Evolutionary conservation across 2,797 vertebrate species (phyloP).

Genomic region (Natrix natrix): DNA sequence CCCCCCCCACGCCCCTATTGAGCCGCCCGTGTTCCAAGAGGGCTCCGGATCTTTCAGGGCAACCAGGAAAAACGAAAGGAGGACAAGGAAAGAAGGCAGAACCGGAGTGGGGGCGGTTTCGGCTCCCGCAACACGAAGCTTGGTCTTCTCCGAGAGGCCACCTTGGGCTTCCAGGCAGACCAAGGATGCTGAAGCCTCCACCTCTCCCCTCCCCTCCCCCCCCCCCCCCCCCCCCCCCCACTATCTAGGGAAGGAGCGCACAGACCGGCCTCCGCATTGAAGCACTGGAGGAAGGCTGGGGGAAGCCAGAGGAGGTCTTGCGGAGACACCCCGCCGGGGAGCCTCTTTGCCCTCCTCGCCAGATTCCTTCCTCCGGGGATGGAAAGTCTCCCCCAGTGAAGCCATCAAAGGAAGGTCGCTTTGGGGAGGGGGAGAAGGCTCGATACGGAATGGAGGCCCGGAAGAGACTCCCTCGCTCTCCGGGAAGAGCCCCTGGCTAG

Average conservation of each 20-base stretch:
- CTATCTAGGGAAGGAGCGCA: background rate
- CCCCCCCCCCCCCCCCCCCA: too few species aligned
- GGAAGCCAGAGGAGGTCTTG: background rate
- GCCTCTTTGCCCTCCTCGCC: too few species aligned
- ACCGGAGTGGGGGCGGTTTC: too few species aligned
- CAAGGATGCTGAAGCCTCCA: background rate
- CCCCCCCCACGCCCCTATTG: background rate
- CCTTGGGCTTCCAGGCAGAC: background rate
- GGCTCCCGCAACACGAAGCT: background rate
- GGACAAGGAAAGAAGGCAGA: background rate
- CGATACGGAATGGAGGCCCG: background rate
- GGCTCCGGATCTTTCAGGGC: background rate
- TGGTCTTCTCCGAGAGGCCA: background rate
- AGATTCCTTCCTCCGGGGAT: too few species aligned
- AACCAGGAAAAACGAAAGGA: background rate
- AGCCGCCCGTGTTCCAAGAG: background rate
- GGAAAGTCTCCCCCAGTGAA: background rate
- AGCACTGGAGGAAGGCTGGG: background rate
- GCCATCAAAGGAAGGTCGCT: rapidly evolving
- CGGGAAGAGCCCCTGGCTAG: background rate
- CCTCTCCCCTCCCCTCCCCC: background rate
- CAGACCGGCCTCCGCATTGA: background rate
- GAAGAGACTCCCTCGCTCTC: background rate
- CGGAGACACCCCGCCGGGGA: background rate
- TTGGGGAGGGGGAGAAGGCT: background rate